Evolutionary conservation across 2,797 vertebrate genomes (phyloP).

Genomic region (Macrochelys suwanniensis): DNA sequence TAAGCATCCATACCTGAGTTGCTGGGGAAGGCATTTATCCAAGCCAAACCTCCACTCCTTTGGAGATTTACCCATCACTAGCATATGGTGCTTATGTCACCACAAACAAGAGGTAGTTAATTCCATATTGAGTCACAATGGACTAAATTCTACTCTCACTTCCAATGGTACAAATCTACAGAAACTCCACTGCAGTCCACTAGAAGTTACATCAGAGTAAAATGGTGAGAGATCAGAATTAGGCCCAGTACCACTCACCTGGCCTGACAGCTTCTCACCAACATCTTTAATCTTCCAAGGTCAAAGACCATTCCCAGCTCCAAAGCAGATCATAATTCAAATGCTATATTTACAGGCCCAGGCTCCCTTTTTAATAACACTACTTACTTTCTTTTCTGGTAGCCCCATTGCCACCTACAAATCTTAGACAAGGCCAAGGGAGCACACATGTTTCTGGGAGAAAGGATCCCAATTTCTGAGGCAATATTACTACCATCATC

Average conservation of each 20-base stretch:
- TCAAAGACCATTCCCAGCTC: conserved; percentile 53
- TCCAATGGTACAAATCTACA: conserved; percentile 74
- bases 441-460: background rate
- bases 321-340: conserved; percentile 39
- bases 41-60: conserved; percentile 62
- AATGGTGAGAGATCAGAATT: conserved; percentile 65
- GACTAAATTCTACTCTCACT: conserved; percentile 62
- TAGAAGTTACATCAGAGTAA: conserved; percentile 57
- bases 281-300: conserved; percentile 57
- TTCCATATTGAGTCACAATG: conserved; percentile 60
- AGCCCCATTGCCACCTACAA: background rate
- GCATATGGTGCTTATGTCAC: conserved; percentile 45
- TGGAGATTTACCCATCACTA: background rate
- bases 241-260: conserved; percentile 65
- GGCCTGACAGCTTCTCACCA: conserved; percentile 67
- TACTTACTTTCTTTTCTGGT: conserved; percentile 36
- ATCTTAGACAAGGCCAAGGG: conserved; percentile 41
- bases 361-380: background rate
- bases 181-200: conserved; percentile 52
- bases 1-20: conserved; percentile 33
- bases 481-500: conserved; percentile 41
- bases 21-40: conserved; percentile 52
- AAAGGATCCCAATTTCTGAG: conserved; percentile 47
- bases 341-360: conserved; percentile 56
- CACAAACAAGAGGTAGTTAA: conserved; percentile 46